Conservation (phyloP, 2,888 invertebrate species). For the Lamellibrachia satsuma region DNA sequence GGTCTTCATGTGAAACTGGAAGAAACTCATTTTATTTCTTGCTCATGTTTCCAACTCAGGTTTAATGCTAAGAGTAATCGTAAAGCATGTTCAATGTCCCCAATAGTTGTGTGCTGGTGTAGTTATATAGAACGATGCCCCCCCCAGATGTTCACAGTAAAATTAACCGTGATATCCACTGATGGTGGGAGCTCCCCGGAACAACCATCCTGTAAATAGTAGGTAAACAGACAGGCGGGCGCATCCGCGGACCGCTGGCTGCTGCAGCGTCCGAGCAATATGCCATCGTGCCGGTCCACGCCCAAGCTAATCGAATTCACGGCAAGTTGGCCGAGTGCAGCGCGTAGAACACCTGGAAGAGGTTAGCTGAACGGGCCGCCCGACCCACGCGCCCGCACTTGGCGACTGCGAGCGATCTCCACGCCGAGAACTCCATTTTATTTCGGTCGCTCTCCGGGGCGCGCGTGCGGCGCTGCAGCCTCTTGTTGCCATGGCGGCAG, state of each 20-base stretch:
- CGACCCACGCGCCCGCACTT: neutral
- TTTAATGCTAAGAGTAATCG: no score
- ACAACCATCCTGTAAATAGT: neutral
- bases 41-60: no score
- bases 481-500: neutral
- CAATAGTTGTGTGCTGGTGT: no score
- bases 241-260: neutral
- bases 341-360: neutral
- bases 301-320: neutral
- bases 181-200: neutral
- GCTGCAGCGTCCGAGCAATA: neutral
- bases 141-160: no score
- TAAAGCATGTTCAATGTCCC: no score
- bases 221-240: neutral
- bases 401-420: neutral
- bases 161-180: no score
- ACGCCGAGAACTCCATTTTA: neutral
- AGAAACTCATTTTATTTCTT: no score
- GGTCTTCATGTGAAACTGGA: no score
- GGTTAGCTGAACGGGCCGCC: neutral
- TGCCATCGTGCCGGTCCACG: neutral
- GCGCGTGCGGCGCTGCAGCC: neutral
- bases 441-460: neutral
- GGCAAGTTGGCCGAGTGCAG: neutral
- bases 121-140: no score